Percentiles rank a stretch among this genome's conserved stretches.
Conservation (phyloP, 2,888 invertebrate species). For the Drosophila ustulata region DNA sequence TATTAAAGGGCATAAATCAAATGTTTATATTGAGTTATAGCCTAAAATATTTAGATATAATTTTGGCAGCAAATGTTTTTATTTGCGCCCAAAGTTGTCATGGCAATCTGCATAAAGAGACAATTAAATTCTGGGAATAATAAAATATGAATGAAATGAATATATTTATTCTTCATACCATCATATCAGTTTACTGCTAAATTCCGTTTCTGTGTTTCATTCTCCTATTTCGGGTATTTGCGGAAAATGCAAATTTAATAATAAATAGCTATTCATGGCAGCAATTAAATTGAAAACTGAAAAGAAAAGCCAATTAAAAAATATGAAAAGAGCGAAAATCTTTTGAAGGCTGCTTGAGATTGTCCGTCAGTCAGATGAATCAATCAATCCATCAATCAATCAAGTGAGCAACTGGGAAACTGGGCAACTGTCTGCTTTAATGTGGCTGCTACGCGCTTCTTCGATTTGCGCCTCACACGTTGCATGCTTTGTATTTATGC, state of each 20-base stretch:
- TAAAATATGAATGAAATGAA: slow-evolving; percentile 4
- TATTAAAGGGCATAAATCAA: too few species aligned
- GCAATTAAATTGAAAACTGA: slow-evolving; percentile 10
- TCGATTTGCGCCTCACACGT: slow-evolving; percentile 46
- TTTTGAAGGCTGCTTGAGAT: slow-evolving; percentile 2
- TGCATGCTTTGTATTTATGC: slow-evolving; percentile 71
- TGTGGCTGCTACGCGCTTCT: slow-evolving; percentile 31
- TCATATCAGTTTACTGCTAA: background rate
- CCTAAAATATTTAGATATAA: too few species aligned
- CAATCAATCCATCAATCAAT: slow-evolving; percentile 37
- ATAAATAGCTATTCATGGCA: background rate
- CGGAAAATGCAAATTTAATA: background rate
- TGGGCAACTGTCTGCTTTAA: slow-evolving; percentile 49
- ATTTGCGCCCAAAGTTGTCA: background rate
- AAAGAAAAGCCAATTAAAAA: slow-evolving; percentile 1
- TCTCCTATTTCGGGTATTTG: background rate
- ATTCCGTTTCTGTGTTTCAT: background rate
- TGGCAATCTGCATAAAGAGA: background rate
- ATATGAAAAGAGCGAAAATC: slow-evolving; percentile 1
- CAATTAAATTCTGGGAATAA: slow-evolving; percentile 5
- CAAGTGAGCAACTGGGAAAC: slow-evolving; percentile 15
- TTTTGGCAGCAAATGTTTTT: too few species aligned
- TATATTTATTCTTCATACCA: background rate
- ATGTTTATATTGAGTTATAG: too few species aligned
- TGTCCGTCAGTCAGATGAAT: slow-evolving; percentile 8